Conservation (phyloP, 2,888 invertebrate genomes). For the Trisateles emortualis region DNA sequence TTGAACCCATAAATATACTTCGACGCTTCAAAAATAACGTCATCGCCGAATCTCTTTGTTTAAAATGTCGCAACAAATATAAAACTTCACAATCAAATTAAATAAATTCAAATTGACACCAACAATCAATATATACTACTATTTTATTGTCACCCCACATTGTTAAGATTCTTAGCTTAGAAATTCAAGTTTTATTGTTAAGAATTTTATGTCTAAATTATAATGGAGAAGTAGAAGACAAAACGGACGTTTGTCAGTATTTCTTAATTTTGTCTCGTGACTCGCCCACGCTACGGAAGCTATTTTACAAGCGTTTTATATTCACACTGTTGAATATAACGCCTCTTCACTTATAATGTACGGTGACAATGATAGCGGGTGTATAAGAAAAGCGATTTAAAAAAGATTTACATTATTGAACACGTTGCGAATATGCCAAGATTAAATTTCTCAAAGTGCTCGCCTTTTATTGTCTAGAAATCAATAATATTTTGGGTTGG, state of each 20-base stretch:
- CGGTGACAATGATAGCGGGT: constrained; percentile 19
- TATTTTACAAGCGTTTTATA: constrained; percentile 66
- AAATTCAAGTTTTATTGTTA: constrained; percentile 40
- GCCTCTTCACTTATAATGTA: constrained; percentile 40
- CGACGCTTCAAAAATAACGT: background rate
- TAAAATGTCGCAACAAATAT: constrained; percentile 14
- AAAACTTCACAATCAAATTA: constrained; percentile 22
- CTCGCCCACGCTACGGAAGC: constrained; percentile 61
- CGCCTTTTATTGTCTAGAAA: no score
- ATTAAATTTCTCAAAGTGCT: no score
- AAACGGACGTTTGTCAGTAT: constrained; percentile 46
- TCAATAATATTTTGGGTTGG: no score
- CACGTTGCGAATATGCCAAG: no score
- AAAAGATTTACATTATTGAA: no score
- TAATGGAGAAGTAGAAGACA: constrained; percentile 23
- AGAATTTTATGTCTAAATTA: constrained; percentile 46
- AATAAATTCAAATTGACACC: constrained; percentile 38
- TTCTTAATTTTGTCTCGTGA: constrained; percentile 59
- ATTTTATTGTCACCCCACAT: constrained; percentile 28
- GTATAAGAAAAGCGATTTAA: constrained; percentile 7
- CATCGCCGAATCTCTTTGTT: constrained; percentile 4
- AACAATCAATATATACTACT: constrained; percentile 17
- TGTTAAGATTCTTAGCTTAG: constrained; percentile 32
- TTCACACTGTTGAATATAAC: constrained; percentile 53
- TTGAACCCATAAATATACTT: background rate